phyloP scores from a whole-genome alignment of 30 jellyfish, hydroid and myxozoan genomes.

The Pseudorhiza aurosa region DNA sequence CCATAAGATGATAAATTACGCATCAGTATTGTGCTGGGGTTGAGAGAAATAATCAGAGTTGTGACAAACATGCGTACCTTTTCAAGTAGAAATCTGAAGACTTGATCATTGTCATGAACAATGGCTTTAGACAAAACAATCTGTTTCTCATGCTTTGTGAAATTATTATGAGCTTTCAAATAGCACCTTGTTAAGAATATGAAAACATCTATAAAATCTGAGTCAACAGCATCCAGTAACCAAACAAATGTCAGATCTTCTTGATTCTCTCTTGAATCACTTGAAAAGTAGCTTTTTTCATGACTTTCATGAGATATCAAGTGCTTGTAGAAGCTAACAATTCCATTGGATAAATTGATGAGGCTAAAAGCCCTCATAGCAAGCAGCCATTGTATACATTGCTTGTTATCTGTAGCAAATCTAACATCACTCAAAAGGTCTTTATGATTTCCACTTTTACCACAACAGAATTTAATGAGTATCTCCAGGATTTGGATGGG shows the following conservation, averaged over 20 bases:
- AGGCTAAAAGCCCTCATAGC: slow-evolving; percentile 89
- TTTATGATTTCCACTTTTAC: slow-evolving; percentile 47
- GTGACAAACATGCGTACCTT: slow-evolving; percentile 18
- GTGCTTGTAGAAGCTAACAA: slow-evolving; percentile 61
- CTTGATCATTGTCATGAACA: slow-evolving; percentile 11
- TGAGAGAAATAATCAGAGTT: not conserved
- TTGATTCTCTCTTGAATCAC: not conserved
- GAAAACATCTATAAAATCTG: slow-evolving; percentile 58
- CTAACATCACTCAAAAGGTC: slow-evolving; percentile 60
- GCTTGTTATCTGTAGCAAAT: slow-evolving; percentile 72
- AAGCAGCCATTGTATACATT: slow-evolving; percentile 83
- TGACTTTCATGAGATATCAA: not conserved
- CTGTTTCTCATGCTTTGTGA: slow-evolving; percentile 33
- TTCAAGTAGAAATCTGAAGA: slow-evolving; percentile 25
- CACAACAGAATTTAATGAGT: slow-evolving; percentile 57
- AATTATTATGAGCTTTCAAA: not conserved
- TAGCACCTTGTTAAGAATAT: slow-evolving; percentile 29
- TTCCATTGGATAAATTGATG: slow-evolving; percentile 71
- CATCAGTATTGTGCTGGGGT: too few species aligned
- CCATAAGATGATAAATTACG: too few species aligned
- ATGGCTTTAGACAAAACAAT: slow-evolving; percentile 46
- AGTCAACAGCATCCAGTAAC: slow-evolving; percentile 54
- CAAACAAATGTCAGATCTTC: not conserved
- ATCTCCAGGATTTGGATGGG: slow-evolving; percentile 30
- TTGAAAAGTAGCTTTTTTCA: not conserved